Conservation (phyloP, 2,113 vertebrate species). For the Toxostoma redivivum region DNA sequence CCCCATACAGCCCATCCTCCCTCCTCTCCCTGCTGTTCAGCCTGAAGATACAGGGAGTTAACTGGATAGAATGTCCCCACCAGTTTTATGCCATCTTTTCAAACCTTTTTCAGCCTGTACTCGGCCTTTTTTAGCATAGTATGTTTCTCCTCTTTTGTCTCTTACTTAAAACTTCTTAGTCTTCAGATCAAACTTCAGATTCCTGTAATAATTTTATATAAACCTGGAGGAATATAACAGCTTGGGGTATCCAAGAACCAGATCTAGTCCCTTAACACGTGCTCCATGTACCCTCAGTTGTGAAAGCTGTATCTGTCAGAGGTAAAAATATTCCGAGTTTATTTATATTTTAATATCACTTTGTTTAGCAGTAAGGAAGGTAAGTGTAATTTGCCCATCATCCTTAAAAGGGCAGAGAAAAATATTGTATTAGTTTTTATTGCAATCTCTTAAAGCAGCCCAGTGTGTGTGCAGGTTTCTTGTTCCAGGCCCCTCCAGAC, state of each 20-base stretch:
- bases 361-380: background rate
- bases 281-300: background rate
- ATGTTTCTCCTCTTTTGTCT: background rate
- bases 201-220: background rate
- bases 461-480: background rate
- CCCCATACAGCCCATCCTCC: background rate
- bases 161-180: background rate
- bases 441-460: background rate
- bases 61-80: background rate
- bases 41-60: background rate
- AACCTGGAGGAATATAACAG: background rate
- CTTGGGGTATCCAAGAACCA: background rate
- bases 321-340: background rate
- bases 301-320: background rate
- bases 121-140: background rate
- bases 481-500: background rate
- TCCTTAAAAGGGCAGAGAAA: background rate
- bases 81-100: background rate
- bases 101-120: background rate
- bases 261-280: background rate
- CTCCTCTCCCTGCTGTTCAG: background rate
- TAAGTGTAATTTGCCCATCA: background rate
- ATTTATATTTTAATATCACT: background rate
- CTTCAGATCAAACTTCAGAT: background rate
- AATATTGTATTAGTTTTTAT: background rate